A percentile compares a stretch with the other conserved stretches of the same genome.
These are phyloP conservation scores for Argynnis bischoffii DNA, from an alignment of 2,888 invertebrate genomes.

Conservation along the genomic window DNA sequence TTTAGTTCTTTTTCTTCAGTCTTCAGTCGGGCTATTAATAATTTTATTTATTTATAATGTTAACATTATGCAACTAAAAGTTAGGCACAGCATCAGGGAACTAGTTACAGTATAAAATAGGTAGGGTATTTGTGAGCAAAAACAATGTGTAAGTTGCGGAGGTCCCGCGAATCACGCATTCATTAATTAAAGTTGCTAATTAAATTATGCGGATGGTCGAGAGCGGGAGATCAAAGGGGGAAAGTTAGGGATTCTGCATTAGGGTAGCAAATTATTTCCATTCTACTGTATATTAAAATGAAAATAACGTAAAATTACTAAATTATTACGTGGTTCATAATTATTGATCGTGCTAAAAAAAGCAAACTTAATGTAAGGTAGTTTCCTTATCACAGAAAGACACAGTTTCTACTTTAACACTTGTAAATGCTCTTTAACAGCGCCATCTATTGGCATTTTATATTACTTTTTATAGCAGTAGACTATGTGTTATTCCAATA, in stretches of 20 bases:
- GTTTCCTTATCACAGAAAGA: no score
- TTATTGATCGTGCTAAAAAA: no score
- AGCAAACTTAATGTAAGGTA: no score
- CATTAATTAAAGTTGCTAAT: slow-evolving; percentile 25
- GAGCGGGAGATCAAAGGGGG: background rate
- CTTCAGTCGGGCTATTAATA: no score
- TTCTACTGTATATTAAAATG: background rate
- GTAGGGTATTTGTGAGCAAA: background rate
- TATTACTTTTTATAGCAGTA: no score
- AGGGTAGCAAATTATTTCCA: background rate
- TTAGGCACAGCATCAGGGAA: background rate
- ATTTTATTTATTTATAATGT: background rate
- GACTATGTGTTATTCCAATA: no score
- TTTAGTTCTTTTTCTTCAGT: no score
- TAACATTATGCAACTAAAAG: background rate
- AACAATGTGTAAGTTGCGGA: background rate
- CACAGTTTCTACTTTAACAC: no score
- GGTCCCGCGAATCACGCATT: background rate
- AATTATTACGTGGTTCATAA: no score
- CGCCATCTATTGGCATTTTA: no score
- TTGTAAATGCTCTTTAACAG: no score
- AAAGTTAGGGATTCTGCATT: background rate
- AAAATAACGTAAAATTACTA: no score
- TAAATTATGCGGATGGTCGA: slow-evolving; percentile 17
- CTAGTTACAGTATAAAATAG: background rate